Conservation (phyloP, 1,140 invertebrate genomes). For the Bombus breviceps region DNA sequence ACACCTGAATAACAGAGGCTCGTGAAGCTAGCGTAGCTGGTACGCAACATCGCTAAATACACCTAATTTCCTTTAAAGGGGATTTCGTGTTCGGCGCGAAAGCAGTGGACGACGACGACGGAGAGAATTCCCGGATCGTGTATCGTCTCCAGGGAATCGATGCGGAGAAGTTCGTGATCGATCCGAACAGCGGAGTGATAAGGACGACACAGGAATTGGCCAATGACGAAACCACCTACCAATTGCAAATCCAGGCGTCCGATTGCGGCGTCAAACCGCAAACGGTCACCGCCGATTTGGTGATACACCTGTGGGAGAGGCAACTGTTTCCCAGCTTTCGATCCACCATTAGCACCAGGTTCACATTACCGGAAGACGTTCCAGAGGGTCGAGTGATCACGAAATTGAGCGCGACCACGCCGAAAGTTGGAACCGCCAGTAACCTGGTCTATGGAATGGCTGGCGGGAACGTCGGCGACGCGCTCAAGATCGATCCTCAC, state of each 20-base stretch:
- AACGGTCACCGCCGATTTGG: constrained; percentile 87
- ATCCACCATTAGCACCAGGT: constrained; percentile 86
- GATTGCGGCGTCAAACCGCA: constrained; percentile 86
- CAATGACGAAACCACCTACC: constrained; percentile 85
- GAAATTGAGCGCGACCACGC: constrained; percentile 87
- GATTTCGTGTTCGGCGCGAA: constrained; percentile 94
- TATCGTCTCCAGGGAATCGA: constrained; percentile 92
- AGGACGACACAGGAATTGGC: constrained; percentile 86
- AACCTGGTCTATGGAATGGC: constrained; percentile 92
- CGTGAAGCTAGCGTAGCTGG: not conserved
- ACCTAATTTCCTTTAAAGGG: constrained; percentile 73
- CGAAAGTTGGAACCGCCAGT: constrained; percentile 87
- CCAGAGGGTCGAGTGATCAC: constrained; percentile 89
- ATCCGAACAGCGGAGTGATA: constrained; percentile 91
- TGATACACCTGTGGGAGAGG: constrained; percentile 87
- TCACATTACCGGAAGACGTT: constrained; percentile 91
- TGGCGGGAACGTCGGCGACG: constrained; percentile 94
- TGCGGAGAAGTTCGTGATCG: constrained; percentile 89
- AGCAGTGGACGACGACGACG: constrained; percentile 91
- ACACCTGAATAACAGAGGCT: constrained; percentile 26
- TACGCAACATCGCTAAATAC: not conserved
- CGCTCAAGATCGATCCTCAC: constrained; percentile 90
- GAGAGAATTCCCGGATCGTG: constrained; percentile 89
- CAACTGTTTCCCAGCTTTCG: constrained; percentile 90
- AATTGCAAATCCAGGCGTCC: constrained; percentile 88